Percentiles rank a stretch among this genome's conserved stretches.
Conservation (phyloP, 2,888 invertebrate genomes). For the Disparrhopalites patrizii region DNA sequence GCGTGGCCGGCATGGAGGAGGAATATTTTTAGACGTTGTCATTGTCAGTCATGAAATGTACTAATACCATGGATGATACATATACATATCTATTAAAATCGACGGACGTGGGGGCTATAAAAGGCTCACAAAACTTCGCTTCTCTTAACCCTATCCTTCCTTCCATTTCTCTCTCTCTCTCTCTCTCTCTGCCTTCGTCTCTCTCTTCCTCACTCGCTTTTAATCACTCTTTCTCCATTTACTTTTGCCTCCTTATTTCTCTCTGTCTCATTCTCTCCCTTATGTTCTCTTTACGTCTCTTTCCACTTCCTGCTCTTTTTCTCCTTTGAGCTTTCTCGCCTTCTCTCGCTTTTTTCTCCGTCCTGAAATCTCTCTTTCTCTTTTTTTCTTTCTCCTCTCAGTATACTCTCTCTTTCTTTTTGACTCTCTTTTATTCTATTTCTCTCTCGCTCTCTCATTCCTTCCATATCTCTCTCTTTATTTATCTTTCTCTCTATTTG, state of each 20-base stretch:
- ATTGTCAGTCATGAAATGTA: conserved; percentile 19
- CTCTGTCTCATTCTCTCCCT: no score
- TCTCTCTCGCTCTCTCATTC: not conserved
- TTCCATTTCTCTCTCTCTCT: conserved; percentile 21
- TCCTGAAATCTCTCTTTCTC: no score
- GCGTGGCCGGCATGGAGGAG: conserved; percentile 1
- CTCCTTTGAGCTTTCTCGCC: no score
- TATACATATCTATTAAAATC: not conserved
- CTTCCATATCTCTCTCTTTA: not conserved
- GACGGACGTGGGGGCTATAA: conserved; percentile 30
- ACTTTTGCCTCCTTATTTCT: no score
- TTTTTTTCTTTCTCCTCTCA: no score
- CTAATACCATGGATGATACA: conserved; percentile 8
- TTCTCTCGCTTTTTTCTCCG: no score
- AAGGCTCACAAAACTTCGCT: conserved; percentile 39
- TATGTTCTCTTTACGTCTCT: no score
- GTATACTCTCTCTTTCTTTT: not conserved
- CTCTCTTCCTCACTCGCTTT: not conserved
- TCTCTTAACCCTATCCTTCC: no score
- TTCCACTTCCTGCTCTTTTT: no score
- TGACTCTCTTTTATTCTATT: not conserved
- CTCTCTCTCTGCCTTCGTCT: not conserved
- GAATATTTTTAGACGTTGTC: conserved; percentile 28
- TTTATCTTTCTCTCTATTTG: no score
- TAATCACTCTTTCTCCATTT: no score